phyloP scores from a whole-genome alignment of 2,113 vertebrate genomes.

The Anarhynchus alexandrinus region DNA sequence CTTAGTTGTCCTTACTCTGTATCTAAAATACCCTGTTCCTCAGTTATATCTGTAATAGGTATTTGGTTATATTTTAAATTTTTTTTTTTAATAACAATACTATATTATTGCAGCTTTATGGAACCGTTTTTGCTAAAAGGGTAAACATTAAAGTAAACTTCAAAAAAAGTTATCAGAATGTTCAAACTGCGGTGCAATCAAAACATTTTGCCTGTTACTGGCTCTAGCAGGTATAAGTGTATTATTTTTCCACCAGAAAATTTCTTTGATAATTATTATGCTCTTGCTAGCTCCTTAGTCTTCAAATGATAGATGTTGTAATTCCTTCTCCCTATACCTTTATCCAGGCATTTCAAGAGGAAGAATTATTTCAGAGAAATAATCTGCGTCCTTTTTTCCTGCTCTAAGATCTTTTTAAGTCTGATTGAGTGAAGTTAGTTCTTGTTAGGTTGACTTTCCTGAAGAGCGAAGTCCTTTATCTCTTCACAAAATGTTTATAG shows the following conservation, averaged over 20 bases:
- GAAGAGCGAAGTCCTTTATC: not conserved
- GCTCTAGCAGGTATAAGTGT: not conserved
- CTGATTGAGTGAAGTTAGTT: not conserved
- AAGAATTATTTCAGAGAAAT: not conserved
- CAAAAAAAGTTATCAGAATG: not conserved
- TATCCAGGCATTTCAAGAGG: not conserved
- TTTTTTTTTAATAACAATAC: no score
- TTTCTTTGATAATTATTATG: not conserved
- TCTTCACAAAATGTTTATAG: not conserved
- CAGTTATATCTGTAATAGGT: not conserved
- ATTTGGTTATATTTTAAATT: not conserved
- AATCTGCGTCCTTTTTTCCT: not conserved
- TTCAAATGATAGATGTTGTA: not conserved
- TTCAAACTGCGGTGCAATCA: not conserved
- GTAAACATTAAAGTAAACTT: not conserved
- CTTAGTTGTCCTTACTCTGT: not conserved
- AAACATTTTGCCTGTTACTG: not conserved
- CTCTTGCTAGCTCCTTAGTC: not conserved
- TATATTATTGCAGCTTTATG: not conserved
- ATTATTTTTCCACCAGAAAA: not conserved
- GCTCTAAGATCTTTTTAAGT: not conserved
- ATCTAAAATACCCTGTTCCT: not conserved
- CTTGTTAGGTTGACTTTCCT: not conserved
- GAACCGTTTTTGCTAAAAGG: not conserved
- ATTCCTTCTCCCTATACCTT: not conserved